phyloP scores from a whole-genome alignment of 2,888 invertebrate genomes.

The Epirrhoe alternata region DNA sequence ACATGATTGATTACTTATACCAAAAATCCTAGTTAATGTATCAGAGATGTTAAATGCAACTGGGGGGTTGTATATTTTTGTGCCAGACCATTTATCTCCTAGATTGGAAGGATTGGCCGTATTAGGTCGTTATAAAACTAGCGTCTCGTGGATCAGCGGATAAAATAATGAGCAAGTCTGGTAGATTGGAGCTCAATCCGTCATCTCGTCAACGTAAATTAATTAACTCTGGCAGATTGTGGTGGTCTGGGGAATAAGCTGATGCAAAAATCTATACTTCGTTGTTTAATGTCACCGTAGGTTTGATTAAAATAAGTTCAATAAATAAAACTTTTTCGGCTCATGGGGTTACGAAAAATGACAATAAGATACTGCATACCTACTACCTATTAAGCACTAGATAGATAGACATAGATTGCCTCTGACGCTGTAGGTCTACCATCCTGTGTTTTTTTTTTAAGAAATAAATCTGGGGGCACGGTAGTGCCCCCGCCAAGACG shows the following conservation, averaged over 20 bases:
- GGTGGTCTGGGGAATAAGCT: background rate
- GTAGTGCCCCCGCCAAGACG: no score
- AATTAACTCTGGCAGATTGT: conserved; percentile 17
- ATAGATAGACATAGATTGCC: no score
- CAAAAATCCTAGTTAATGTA: background rate
- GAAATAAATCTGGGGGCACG: no score
- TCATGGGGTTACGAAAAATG: no score
- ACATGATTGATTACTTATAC: background rate
- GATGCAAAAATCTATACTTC: background rate
- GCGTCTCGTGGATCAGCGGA: conserved; percentile 7
- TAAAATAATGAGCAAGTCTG: conserved; percentile 15
- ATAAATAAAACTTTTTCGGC: no score
- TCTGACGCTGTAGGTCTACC: no score
- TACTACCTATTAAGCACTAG: no score
- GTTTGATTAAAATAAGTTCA: no score
- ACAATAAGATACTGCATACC: no score
- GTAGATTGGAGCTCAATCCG: conserved; percentile 23
- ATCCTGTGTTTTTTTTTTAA: no score
- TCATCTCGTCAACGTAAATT: conserved; percentile 25
- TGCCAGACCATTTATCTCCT: background rate
- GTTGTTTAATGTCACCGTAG: background rate
- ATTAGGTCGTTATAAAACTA: background rate
- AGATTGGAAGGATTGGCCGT: background rate
- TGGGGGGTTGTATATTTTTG: background rate
- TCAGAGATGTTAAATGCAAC: background rate